Evolutionary conservation across 2,888 invertebrate genomes (phyloP).

Genomic region (Geophilus truncorum): DNA sequence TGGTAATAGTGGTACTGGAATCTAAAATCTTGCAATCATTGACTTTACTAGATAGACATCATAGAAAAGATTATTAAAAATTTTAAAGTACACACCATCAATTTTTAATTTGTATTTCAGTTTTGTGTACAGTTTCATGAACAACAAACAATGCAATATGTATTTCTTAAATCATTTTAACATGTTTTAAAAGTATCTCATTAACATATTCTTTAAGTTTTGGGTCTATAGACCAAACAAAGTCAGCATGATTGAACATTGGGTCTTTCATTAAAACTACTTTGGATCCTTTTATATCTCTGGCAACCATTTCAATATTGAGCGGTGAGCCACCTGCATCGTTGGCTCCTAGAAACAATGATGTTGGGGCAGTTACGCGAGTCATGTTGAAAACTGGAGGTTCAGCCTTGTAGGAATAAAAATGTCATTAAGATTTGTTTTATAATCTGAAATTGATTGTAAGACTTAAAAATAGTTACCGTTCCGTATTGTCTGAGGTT

Average conservation of each 20-base stretch:
- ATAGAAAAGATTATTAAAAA: too few species aligned
- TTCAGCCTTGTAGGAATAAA: neutral
- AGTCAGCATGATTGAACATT: neutral
- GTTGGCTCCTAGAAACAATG: neutral
- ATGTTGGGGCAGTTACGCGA: neutral
- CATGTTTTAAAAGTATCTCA: neutral
- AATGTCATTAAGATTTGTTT: too few species aligned
- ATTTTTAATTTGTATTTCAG: too few species aligned
- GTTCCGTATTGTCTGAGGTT: too few species aligned
- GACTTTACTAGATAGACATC: too few species aligned
- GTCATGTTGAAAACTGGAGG: neutral
- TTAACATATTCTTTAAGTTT: neutral
- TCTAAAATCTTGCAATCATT: too few species aligned
- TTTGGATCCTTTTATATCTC: neutral
- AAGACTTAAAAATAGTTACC: too few species aligned
- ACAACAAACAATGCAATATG: too few species aligned
- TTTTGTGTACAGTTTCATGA: too few species aligned
- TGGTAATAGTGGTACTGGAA: too few species aligned
- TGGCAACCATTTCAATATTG: neutral
- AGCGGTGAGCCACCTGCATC: neutral
- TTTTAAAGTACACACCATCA: too few species aligned
- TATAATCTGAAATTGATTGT: too few species aligned
- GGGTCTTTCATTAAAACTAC: neutral
- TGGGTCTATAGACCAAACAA: neutral
- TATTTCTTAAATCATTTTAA: neutral